These are phyloP conservation scores for Paguma larvata DNA, from an alignment of 2,797 vertebrate genomes.

Conservation along the genomic window DNA sequence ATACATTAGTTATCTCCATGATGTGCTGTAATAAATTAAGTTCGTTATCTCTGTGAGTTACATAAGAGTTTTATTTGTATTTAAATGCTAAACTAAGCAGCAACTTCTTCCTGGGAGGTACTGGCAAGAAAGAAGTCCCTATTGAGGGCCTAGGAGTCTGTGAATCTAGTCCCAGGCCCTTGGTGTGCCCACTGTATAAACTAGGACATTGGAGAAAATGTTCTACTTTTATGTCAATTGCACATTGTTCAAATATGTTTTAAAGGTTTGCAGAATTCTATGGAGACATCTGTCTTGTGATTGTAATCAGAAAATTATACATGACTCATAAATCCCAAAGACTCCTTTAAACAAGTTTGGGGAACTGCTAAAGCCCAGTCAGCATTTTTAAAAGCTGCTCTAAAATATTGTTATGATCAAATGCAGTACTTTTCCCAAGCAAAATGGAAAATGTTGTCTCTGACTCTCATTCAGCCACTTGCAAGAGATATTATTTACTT, in stretches of 20 bases:
- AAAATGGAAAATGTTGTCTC: constrained; percentile 56
- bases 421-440: constrained; percentile 26
- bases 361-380: constrained; percentile 52
- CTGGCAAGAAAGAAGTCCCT: neutral
- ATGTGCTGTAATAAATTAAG: constrained; percentile 67
- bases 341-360: constrained; percentile 54
- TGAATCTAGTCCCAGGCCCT: constrained; percentile 14
- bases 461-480: constrained; percentile 48
- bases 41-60: constrained; percentile 63
- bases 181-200: neutral
- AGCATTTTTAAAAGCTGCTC: constrained; percentile 53
- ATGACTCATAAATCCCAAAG: constrained; percentile 70
- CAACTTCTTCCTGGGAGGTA: constrained; percentile 65
- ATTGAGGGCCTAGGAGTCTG: neutral
- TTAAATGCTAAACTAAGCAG: constrained; percentile 66
- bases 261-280: constrained; percentile 61
- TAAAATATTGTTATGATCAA: constrained; percentile 30
- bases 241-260: constrained; percentile 61
- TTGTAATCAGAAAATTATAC: constrained; percentile 72
- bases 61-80: constrained; percentile 72
- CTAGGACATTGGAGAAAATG: constrained; percentile 20
- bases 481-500: constrained; percentile 65
- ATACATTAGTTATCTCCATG: constrained; percentile 73
- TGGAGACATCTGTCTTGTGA: constrained; percentile 65
- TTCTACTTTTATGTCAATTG: constrained; percentile 38